Conservation (phyloP, 1,140 invertebrate genomes). For the Meteorus sp. region DNA sequence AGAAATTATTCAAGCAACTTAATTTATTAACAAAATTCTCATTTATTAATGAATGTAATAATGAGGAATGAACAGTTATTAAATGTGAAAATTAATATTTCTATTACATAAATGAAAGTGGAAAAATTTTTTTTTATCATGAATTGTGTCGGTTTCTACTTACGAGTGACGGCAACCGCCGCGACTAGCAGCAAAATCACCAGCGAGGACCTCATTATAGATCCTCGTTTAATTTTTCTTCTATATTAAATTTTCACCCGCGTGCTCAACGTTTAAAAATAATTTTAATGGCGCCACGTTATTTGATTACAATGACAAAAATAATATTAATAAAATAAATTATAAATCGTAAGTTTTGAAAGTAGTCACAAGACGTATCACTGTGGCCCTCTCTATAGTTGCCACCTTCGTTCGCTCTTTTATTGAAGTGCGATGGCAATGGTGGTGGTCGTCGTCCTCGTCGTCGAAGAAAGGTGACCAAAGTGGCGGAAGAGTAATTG, state of each 20-base stretch:
- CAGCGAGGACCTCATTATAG: conserved; percentile 46
- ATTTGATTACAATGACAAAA: too few species aligned
- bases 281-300: neutral
- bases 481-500: neutral
- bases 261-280: neutral
- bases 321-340: too few species aligned
- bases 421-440: neutral
- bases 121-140: neutral
- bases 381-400: neutral
- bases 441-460: neutral
- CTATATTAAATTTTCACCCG: neutral
- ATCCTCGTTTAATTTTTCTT: conserved; percentile 8
- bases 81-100: neutral
- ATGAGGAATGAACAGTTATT: too few species aligned
- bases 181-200: conserved; percentile 43
- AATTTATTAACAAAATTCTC: neutral
- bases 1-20: too few species aligned
- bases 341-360: too few species aligned
- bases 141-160: conserved; percentile 32
- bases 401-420: neutral
- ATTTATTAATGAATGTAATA: too few species aligned
- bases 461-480: neutral
- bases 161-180: conserved; percentile 40
- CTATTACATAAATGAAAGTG: neutral
- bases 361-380: neutral